Evolutionary conservation across 2,797 vertebrate genomes (phyloP), one percentile per base, ranked within the genome.

Genomic region (Cephalopachus bancanus): DNA sequence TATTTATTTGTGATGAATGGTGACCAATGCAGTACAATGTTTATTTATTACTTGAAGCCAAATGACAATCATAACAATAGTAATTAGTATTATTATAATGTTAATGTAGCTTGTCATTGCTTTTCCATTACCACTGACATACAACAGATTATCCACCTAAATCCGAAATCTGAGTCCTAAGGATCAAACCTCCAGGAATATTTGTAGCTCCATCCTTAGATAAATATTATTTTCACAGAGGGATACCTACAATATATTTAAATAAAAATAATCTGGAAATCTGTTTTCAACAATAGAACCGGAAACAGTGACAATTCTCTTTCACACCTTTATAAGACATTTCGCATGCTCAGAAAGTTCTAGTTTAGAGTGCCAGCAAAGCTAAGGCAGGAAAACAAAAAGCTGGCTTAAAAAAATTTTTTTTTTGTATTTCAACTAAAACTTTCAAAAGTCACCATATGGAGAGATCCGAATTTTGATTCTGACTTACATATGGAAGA

Each of bases 201-300:
- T 24, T 22, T 79, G 9, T 81, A 78, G 20, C 9, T 88, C 86
- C 78, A 55, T 49, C 49, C 7, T 94, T 49, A 49, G 10, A 14
- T 69, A 93, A 79, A 22, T 62, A 83, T 44, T 81, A 93, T 71
- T 67, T 96, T 60, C 20, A 57, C 60, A 88, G 87, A 65, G 5
- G 30, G 78, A 37, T 12, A 87, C 19, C 16, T 37, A 80, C 2
- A 17, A 62, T 53, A 78, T 57, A 62, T 60, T 85, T 95, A 80
- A 81, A 75, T 80, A 78, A 62, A 28, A 60, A 83, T 26, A 59
- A 59, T 5, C 10, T 62, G 55, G n/a, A 90, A 90, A 79, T 74
- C 11, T 64, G 3, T 19, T 92, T 78, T 78, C 49, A 90, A 28
- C 7, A 78, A 30, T 57, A 7, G 79, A 91, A 5, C 22, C 65